Evolutionary conservation across 2,797 vertebrate genomes (phyloP).

Genomic region (Nasua narica): DNA sequence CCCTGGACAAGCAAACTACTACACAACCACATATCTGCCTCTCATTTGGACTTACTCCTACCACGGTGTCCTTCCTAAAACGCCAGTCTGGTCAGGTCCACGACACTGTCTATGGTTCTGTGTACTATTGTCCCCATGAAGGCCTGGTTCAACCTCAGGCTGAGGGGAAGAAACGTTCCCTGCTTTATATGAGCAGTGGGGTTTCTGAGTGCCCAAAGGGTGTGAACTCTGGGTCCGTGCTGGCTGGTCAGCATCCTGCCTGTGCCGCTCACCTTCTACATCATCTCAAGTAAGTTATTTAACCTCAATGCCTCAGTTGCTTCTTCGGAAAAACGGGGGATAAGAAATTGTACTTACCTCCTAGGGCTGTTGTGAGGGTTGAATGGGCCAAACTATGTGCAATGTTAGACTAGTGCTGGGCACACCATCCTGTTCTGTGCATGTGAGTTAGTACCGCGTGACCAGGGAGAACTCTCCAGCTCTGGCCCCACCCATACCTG

Average conservation of each 20-base stretch:
- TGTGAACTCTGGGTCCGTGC: background rate
- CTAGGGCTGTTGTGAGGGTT: background rate
- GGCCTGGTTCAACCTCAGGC: background rate
- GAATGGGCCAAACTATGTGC: background rate
- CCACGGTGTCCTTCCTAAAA: background rate
- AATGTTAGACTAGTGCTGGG: background rate
- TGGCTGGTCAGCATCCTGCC: background rate
- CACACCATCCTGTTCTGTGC: background rate
- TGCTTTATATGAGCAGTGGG: background rate
- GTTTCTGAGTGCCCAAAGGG: background rate
- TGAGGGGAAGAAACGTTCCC: background rate
- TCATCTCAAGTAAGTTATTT: background rate
- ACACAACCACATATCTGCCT: background rate
- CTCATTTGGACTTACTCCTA: background rate
- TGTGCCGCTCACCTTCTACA: background rate
- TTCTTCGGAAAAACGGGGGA: background rate
- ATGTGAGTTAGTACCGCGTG: background rate
- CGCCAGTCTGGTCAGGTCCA: background rate
- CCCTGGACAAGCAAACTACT: background rate
- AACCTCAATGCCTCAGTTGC: background rate
- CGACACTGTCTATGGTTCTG: background rate
- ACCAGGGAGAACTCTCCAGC: background rate
- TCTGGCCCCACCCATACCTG: background rate
- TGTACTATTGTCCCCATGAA: background rate
- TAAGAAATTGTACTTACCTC: background rate